Percentiles rank a stretch among this genome's conserved stretches.
phyloP scores from a whole-genome alignment of 2,888 invertebrate species.

The Brachycybe producta region DNA sequence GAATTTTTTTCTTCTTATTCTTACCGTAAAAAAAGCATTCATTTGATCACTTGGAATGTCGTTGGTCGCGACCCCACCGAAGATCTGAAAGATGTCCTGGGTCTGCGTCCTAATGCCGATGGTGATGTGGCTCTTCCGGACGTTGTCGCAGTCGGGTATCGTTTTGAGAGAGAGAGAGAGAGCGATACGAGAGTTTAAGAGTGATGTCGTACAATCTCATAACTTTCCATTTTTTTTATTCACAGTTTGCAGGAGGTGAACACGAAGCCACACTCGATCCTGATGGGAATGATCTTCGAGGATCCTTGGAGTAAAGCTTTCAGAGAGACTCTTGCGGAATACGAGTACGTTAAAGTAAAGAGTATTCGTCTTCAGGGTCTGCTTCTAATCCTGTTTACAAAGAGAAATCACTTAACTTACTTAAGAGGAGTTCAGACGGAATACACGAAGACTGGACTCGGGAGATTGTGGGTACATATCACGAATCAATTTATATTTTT shows the following conservation, averaged over 20 bases:
- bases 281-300: constrained; percentile 64
- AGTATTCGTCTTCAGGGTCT: constrained; percentile 72
- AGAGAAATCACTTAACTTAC: constrained; percentile 64
- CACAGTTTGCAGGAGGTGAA: constrained; percentile 74
- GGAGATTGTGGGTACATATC: constrained; percentile 77
- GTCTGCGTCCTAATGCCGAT: constrained; percentile 46
- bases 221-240: constrained; percentile 7
- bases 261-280: constrained; percentile 69
- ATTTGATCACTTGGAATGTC: constrained; percentile 82
- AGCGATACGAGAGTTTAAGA: no score
- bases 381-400: constrained; percentile 60
- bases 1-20: constrained; percentile 3
- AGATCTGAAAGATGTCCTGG: constrained; percentile 56
- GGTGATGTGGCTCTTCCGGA: constrained; percentile 61
- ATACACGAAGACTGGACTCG: constrained; percentile 77
- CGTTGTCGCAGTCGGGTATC: constrained; percentile 69
- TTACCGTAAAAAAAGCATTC: constrained; percentile 44
- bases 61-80: constrained; percentile 58
- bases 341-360: constrained; percentile 58
- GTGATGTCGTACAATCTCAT: no score
- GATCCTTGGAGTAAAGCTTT: constrained; percentile 72
- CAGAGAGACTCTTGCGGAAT: constrained; percentile 48
- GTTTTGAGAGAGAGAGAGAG: constrained; percentile 14
- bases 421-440: constrained; percentile 72
- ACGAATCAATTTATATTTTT: no score